Base-by-base conservation (phyloP, 2,797 vertebrate genomes). In the Neosilurus mollespiculum region DNA sequence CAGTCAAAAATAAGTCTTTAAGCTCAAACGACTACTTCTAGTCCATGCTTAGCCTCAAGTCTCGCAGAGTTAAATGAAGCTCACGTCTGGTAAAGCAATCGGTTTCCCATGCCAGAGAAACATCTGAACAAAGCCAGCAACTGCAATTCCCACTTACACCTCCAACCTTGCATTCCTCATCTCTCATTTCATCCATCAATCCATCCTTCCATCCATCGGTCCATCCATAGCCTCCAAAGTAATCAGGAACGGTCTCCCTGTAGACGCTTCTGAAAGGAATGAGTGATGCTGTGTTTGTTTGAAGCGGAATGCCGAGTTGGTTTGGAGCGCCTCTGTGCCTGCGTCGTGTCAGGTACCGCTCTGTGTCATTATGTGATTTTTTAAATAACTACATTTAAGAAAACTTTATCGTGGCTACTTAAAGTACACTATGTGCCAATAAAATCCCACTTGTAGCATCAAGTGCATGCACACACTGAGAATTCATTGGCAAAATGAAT, bases 31-130 rank as follows among this genome's bases (percentile, higher is more conserved):
- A 1, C 43, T 11, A 15, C 18, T 61, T 77, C 59, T 26, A 59
- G 26, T 20, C 20, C 11, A 34, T 2, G 10, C 76, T 78, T 18
- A 26, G 22, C n/a, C 67, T 51, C 37, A 4, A 37, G n/a, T n/a
- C 67, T 81, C n/a, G 59, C 30, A 26, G 67, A 14, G 67, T 81
- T 81, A 81, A 87, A 70, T 43, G 62, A 81, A 65, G 65, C 71
- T 65, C 37, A 20, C 64, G 82, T 87, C 87, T 87, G 87, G 84
- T 87, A 84, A 81, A 87, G 51, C 82, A 53, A 86, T 88, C 86
- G 71, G 37, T 2, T 30, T 83, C 22, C 37, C 70, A 49, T 76
- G 85, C 85, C 81, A 87, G 77, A 30, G 77, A 61, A 77, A 77
- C 61, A 61, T 43, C 58, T 79, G 81, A 73, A 65, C 54, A 80